phyloP scores from a whole-genome alignment of 1,140 invertebrate species.

The Vanessa tameamea region DNA sequence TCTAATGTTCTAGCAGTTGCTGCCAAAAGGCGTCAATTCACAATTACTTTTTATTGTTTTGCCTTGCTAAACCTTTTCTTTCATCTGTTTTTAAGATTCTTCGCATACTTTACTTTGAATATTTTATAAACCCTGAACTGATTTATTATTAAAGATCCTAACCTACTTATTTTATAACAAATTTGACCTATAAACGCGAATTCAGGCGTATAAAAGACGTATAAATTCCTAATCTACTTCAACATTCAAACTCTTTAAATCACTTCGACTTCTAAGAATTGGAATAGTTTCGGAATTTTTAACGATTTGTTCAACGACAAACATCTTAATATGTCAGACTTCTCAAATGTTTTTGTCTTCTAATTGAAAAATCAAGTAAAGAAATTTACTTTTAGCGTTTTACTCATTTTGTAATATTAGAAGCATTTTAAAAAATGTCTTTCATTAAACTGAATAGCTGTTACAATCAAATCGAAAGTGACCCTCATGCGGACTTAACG shows the following conservation, averaged over 20 bases:
- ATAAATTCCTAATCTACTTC: constrained; percentile 14
- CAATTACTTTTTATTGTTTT: constrained; percentile 17
- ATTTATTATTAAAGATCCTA: constrained; percentile 27
- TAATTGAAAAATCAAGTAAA: not conserved
- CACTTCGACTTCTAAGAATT: constrained; percentile 32
- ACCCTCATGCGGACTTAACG: too few species aligned
- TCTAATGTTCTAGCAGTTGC: constrained; percentile 26
- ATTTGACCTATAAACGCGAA: constrained; percentile 22
- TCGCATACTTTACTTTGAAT: constrained; percentile 15
- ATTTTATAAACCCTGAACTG: constrained; percentile 18
- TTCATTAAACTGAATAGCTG: too few species aligned
- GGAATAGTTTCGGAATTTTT: constrained; percentile 32
- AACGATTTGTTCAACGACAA: constrained; percentile 15
- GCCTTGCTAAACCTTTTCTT: constrained; percentile 14
- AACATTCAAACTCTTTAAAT: constrained; percentile 37
- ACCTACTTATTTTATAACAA: constrained; percentile 25
- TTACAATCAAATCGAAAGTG: too few species aligned
- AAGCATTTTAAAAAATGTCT: too few species aligned
- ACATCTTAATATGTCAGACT: not conserved
- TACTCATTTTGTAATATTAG: too few species aligned
- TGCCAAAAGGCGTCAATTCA: constrained; percentile 26
- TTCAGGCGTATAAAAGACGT: constrained; percentile 2
- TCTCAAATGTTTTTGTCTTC: not conserved
- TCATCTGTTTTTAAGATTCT: not conserved
- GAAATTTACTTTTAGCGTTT: too few species aligned